Percentiles rank a stretch among this genome's conserved stretches.
phyloP scores from a whole-genome alignment of 2,797 vertebrate genomes.

The Typhlichthys eigenmanni region DNA sequence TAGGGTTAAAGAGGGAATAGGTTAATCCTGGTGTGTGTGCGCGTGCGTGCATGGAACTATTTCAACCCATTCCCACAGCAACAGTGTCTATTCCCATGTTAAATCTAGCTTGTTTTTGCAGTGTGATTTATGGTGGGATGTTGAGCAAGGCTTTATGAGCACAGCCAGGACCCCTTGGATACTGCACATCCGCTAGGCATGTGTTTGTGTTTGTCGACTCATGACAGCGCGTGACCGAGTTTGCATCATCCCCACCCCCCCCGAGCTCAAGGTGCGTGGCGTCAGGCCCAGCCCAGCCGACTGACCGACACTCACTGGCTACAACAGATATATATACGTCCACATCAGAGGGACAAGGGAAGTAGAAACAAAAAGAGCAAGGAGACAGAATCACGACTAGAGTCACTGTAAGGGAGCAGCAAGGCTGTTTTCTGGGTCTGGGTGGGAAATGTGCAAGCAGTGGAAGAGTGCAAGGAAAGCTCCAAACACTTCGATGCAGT shows the following conservation, averaged over 20 bases:
- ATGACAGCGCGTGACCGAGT: constrained; percentile 40
- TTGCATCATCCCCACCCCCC: constrained; percentile 30
- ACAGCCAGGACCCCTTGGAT: neutral
- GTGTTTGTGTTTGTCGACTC: constrained; percentile 47
- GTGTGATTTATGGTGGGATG: constrained; percentile 10
- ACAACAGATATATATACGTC: neutral
- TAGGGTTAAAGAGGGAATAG: neutral
- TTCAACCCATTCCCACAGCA: constrained; percentile 35
- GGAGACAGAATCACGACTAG: neutral
- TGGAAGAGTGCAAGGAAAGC: neutral
- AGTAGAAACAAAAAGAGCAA: neutral
- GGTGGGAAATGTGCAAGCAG: neutral
- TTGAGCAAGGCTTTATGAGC: constrained; percentile 25
- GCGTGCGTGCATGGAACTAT: neutral
- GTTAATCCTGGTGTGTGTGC: too few species aligned
- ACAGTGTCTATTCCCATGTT: constrained; percentile 27
- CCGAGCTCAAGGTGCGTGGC: constrained; percentile 42
- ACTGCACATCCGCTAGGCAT: constrained; percentile 46
- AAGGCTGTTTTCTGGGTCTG: neutral
- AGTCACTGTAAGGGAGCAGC: neutral
- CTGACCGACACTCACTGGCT: constrained; percentile 19
- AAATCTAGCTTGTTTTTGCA: constrained; percentile 51
- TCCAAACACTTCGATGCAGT: neutral
- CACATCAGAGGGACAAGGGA: neutral
- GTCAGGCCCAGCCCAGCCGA: constrained; percentile 27